A percentile compares a stretch with the other conserved stretches of the same genome.
phyloP scores from a whole-genome alignment of 37 sponge, comb jelly and placozoan species.

The Beroe forskalii region DNA sequence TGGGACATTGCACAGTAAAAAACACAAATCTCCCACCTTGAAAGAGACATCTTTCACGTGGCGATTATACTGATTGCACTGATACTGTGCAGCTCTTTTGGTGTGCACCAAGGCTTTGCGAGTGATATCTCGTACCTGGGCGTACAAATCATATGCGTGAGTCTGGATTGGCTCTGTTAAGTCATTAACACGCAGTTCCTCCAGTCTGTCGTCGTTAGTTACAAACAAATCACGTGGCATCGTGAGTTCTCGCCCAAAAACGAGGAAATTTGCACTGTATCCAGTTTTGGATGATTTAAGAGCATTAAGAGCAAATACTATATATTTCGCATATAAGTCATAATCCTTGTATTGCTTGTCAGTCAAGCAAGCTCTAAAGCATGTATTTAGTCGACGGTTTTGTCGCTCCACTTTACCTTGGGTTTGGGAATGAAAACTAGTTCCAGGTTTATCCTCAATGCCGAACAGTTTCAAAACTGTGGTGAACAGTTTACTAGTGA shows the following conservation, averaged over 20 bases:
- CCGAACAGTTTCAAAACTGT: neutral
- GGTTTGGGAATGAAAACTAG: neutral
- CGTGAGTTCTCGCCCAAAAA: neutral
- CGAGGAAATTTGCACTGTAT: neutral
- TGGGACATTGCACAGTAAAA: constrained; percentile 1
- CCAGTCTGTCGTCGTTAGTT: neutral
- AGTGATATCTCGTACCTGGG: neutral
- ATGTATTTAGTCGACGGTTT: neutral
- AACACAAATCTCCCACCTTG: neutral
- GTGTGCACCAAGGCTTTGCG: neutral
- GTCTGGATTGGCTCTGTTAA: too few species aligned
- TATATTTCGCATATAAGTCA: neutral
- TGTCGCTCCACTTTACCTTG: neutral
- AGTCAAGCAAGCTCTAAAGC: neutral
- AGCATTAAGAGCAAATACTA: neutral
- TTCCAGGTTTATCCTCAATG: neutral
- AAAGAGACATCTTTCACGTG: neutral
- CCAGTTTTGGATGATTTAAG: neutral
- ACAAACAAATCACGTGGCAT: constrained; percentile 16
- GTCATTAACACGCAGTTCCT: neutral
- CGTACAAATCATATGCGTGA: neutral
- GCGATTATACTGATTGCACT: neutral
- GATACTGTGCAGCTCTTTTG: neutral
- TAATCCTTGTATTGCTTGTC: constrained; percentile 4
- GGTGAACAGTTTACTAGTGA: neutral